Conservation (phyloP, 2,797 vertebrate species). For the Cuniculus paca region DNA sequence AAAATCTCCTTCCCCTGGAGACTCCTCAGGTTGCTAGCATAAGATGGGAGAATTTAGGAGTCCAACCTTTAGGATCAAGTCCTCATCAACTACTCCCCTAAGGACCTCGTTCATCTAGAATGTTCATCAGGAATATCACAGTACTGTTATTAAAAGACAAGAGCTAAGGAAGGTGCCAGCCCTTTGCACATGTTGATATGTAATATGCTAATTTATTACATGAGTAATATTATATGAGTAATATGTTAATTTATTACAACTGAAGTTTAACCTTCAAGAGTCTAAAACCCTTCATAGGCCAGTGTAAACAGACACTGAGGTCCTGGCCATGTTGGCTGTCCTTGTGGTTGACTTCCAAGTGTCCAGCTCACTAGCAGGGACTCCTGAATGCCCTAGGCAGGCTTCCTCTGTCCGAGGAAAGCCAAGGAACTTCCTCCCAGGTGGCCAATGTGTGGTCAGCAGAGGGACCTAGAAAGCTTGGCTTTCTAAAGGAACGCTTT, state of each 20-base stretch:
- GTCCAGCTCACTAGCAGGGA: rapidly evolving
- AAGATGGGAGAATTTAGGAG: background rate
- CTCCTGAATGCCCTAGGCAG: background rate
- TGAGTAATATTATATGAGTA: background rate
- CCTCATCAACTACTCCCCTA: background rate
- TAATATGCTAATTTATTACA: background rate
- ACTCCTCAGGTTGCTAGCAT: conserved; percentile 13
- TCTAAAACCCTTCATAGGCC: background rate
- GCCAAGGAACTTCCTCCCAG: background rate
- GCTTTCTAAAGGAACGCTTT: background rate
- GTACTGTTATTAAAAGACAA: background rate
- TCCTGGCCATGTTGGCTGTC: background rate
- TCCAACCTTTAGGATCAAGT: background rate
- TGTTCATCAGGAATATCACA: background rate
- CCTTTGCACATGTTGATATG: background rate
- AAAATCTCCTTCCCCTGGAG: background rate
- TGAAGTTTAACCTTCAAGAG: background rate
- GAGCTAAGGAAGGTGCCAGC: background rate
- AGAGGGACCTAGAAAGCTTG: background rate
- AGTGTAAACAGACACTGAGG: background rate
- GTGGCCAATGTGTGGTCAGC: background rate
- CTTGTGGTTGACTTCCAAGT: background rate
- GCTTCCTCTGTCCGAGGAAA: background rate
- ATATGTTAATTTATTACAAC: background rate
- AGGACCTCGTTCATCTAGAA: background rate